Conservation (phyloP, 2,888 invertebrate species). For the Danaus chrysippus region DNA sequence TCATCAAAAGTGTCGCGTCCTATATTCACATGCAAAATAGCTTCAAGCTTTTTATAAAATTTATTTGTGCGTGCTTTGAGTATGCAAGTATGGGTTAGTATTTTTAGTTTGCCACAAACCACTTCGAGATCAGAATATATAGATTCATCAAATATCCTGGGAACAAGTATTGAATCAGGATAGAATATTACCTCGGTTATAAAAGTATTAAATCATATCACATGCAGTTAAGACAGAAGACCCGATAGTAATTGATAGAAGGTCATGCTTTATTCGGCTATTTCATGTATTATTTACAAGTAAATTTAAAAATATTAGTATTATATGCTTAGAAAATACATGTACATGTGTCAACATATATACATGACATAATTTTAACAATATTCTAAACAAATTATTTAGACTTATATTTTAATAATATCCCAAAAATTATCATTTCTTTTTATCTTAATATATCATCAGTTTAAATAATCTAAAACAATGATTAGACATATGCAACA, state of each 20-base stretch:
- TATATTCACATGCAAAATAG: conserved; percentile 73
- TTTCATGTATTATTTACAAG: too few relatives aligned
- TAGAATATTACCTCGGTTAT: neutral
- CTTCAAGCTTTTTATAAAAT: conserved; percentile 77
- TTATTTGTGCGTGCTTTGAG: conserved; percentile 78
- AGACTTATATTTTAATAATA: neutral
- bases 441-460: too few relatives aligned
- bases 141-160: conserved; percentile 80
- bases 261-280: too few relatives aligned
- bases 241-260: too few relatives aligned
- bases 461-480: too few relatives aligned
- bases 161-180: conserved; percentile 42
- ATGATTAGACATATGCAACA: too few relatives aligned
- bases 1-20: conserved; percentile 74
- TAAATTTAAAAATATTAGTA: too few relatives aligned
- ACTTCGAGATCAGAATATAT: conserved; percentile 81
- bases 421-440: too few relatives aligned
- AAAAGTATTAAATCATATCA: neutral
- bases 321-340: too few relatives aligned
- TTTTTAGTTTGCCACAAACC: conserved; percentile 77
- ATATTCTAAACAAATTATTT: neutral
- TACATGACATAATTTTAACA: neutral
- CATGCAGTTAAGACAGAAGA: neutral
- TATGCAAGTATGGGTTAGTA: conserved; percentile 80
- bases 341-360: too few relatives aligned